Base-by-base conservation (phyloP, 2,888 invertebrate genomes). In the Augochlorella aurata region DNA sequence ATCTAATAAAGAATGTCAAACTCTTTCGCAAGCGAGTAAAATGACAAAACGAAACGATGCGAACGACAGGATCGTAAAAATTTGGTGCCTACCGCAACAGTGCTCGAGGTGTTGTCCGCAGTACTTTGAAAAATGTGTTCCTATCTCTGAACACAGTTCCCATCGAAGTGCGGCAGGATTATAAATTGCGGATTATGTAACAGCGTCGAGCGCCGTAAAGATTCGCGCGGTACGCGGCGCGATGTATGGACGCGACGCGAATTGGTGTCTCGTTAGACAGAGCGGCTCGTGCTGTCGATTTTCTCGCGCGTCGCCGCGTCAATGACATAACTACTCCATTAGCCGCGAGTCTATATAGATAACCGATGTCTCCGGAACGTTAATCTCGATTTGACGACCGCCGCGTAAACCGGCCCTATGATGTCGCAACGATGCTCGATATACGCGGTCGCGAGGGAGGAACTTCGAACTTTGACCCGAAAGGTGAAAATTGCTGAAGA, bases 121-220 rank as follows among this genome's bases (percentile, higher is more conserved):
- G 38, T 9, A 18, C 38, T 38, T 4, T 63, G 4, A 63, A 63
- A 61, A 63, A 38, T 38, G 18, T 29, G 18, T 38, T 63, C 9
- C 38, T 18, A 63, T 63, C 18, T 29, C 38, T 18, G 38, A 38
- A 63, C 29, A 8, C 29, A 9, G 45, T 72, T 24, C n/a, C 10
- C 18, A 21, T 21, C 16, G 24, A 61, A 61, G 1, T 74, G 38
- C 66, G 29, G 47, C 68, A 49, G 70, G 80, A 86, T 82, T 82
- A 74, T 88, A 88, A 85, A 87, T 88, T 85, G 82, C 81, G 67
- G 85, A 88, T 88, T 88, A 86, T 72, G 76, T 70, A 65, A 69
- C 63, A n/a, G 66, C 81, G 68, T n/a, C 68, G 71, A 38, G 58
- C 65, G 77, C 80, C 83, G 79, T 88, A 88, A 88, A 88, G 78